Evolutionary conservation across 2,113 vertebrate genomes (phyloP).

Genomic region (Chaetorhynchus papuensis): DNA sequence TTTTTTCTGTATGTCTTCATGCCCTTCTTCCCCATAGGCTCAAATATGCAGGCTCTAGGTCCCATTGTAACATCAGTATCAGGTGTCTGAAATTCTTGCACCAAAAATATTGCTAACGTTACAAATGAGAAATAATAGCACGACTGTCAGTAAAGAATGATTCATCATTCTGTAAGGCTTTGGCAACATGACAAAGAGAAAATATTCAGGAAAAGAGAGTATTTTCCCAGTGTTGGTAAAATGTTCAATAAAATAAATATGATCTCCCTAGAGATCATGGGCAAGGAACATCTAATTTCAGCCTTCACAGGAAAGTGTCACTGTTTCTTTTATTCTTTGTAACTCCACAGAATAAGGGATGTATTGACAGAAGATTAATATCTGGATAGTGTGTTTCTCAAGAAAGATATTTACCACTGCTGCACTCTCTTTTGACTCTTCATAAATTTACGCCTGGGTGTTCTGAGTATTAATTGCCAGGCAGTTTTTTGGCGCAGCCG

Average conservation of each 20-base stretch:
- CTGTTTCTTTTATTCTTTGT: neutral
- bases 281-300: neutral
- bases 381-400: neutral
- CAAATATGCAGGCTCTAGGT: neutral
- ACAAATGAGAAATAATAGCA: neutral
- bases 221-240: slow-evolving; percentile 20
- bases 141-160: neutral
- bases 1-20: neutral
- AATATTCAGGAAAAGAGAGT: neutral
- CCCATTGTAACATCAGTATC: neutral
- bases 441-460: neutral
- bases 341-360: neutral
- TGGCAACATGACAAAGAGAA: neutral
- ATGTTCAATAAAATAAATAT: slow-evolving; percentile 28
- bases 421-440: neutral
- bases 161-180: slow-evolving; percentile 3
- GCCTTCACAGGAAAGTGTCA: neutral
- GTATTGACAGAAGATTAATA: neutral
- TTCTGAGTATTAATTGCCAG: neutral
- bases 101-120: neutral
- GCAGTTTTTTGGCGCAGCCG: neutral
- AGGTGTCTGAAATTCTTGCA: neutral
- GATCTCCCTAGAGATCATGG: neutral
- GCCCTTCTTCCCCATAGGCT: neutral
- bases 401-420: neutral